These are phyloP conservation scores for Drosophila vallismaia DNA, from an alignment of 2,888 invertebrate genomes.

Conservation along the genomic window DNA sequence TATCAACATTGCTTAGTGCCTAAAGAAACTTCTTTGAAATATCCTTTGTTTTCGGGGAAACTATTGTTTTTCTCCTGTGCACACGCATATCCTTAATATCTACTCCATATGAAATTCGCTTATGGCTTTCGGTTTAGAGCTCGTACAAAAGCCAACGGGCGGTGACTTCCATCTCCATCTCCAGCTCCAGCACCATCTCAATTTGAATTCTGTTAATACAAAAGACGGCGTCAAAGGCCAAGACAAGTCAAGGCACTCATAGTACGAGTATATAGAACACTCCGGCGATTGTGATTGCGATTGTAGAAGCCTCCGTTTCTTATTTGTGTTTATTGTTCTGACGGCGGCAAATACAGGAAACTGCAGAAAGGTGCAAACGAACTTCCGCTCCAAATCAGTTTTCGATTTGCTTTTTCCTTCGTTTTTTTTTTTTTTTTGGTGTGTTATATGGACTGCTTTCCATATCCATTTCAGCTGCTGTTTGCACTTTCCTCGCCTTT, in stretches of 20 bases:
- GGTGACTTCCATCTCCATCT: constrained; percentile 14
- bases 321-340: constrained; percentile 46
- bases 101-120: constrained; percentile 19
- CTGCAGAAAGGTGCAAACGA: constrained; percentile 82
- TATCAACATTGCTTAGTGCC: too few species aligned
- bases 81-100: constrained; percentile 44
- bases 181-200: constrained; percentile 2
- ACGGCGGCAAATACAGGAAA: constrained; percentile 70
- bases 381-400: constrained; percentile 81
- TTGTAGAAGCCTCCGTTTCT: constrained; percentile 13
- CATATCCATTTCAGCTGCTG: constrained; percentile 46
- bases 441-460: constrained; percentile 31
- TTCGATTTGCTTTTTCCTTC: constrained; percentile 68
- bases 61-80: constrained; percentile 10
- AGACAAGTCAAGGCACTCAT: constrained; percentile 63
- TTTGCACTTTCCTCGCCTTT: constrained; percentile 20
- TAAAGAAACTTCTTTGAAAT: too few species aligned
- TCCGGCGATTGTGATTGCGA: constrained; percentile 29
- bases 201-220: constrained; percentile 43
- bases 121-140: constrained; percentile 68
- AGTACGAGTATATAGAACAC: constrained; percentile 16
- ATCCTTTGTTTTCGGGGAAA: neutral
- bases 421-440: constrained; percentile 24
- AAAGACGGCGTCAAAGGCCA: constrained; percentile 73
- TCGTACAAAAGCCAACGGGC: constrained; percentile 48